A percentile compares a stretch with the other conserved stretches of the same genome.
phyloP scores from a whole-genome alignment of 2,113 vertebrate genomes.

The Castor canadensis region DNA sequence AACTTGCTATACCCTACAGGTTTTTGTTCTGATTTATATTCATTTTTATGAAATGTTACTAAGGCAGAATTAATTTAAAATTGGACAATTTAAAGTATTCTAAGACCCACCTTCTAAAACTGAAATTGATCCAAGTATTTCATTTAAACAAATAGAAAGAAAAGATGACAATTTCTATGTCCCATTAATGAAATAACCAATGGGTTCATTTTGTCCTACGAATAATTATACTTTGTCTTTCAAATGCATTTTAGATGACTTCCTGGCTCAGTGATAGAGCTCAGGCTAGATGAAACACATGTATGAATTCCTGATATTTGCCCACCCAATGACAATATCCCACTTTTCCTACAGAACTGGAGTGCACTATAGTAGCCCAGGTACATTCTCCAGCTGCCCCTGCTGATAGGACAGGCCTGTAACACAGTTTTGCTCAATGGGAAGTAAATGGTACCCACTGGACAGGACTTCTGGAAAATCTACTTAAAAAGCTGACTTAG shows the following conservation, averaged over 20 bases:
- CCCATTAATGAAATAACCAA: conserved; percentile 39
- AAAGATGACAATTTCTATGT: neutral
- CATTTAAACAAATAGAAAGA: conserved; percentile 25
- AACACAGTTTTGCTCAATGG: neutral
- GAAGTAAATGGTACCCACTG: neutral
- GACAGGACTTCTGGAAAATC: neutral
- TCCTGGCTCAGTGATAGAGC: neutral
- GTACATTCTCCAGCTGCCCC: neutral
- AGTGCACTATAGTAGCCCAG: neutral
- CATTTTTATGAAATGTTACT: conserved; percentile 55
- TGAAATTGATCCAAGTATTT: conserved; percentile 40
- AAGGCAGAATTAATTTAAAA: conserved; percentile 65
- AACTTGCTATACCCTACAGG: conserved; percentile 3
- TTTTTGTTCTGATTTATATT: conserved; percentile 65
- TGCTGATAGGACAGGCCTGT: neutral
- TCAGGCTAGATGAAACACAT: neutral
- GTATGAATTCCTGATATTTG: neutral
- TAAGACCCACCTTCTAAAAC: neutral
- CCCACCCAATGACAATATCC: neutral
- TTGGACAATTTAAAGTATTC: conserved; percentile 11
- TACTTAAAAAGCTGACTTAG: neutral
- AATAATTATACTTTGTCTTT: conserved; percentile 6
- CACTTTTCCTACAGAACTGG: neutral
- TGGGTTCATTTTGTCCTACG: conserved; percentile 23
- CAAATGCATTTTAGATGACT: neutral